These are phyloP conservation scores for Coelinius sp. DNA, from an alignment of 2,888 invertebrate genomes.

Conservation along the genomic window DNA sequence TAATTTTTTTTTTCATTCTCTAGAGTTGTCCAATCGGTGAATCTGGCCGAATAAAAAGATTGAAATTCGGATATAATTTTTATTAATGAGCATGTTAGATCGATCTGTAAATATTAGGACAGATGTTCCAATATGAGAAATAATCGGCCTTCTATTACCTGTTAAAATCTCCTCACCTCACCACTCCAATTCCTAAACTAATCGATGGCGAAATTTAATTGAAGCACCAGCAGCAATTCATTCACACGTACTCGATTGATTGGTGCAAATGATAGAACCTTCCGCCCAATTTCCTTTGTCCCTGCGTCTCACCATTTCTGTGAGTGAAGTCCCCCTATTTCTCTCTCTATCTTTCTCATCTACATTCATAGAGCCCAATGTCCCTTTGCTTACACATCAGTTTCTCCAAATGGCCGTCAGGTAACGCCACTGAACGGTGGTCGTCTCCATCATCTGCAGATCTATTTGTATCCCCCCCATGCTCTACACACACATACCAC, in stretches of 20 bases:
- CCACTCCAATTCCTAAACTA: background rate
- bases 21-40: background rate
- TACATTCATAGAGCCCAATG: background rate
- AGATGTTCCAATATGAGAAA: background rate
- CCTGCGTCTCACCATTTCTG: constrained; percentile 2
- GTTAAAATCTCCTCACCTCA: constrained; percentile 4
- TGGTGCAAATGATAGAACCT: constrained; percentile 42
- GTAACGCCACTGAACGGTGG: constrained; percentile 21
- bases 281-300: constrained; percentile 42
- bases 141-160: too few relatives aligned
- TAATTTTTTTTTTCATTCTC: background rate
- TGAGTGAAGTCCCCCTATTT: background rate
- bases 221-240: constrained; percentile 35
- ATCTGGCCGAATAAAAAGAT: background rate
- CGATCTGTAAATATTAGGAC: background rate
- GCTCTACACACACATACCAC: background rate
- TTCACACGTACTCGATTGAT: constrained; percentile 39
- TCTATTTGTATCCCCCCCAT: background rate
- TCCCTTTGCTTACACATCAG: background rate
- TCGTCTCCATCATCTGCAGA: background rate
- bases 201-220: constrained; percentile 40
- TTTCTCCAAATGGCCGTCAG: background rate
- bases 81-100: background rate
- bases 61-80: background rate
- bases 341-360: background rate